A percentile compares a stretch with the other conserved stretches of the same genome.
These are phyloP conservation scores for Arion vulgaris DNA, from an alignment of 1,140 invertebrate species.

Conservation along the genomic window DNA sequence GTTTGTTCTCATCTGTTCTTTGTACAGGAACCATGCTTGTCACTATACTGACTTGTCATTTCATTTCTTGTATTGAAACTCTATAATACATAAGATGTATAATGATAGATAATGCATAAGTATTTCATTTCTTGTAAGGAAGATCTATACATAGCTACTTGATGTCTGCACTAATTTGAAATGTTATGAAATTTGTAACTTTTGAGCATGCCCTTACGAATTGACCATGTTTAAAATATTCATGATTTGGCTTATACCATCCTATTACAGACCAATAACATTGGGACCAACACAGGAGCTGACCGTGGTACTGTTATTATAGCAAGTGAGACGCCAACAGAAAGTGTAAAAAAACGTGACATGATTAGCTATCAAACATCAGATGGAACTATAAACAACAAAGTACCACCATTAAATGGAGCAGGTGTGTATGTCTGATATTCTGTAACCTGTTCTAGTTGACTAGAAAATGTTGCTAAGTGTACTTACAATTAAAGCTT, in stretches of 20 bases:
- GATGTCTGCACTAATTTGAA: no score
- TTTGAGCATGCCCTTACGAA: no score
- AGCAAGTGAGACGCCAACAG: slow-evolving; percentile 27
- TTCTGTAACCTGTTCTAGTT: not conserved
- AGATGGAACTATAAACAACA: slow-evolving; percentile 65
- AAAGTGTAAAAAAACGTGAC: slow-evolving; percentile 60
- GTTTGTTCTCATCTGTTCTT: no score
- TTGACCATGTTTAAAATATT: not conserved
- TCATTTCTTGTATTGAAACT: no score
- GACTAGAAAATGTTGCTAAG: not conserved
- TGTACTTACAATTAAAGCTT: no score
- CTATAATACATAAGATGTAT: no score
- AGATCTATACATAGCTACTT: no score
- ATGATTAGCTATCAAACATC: slow-evolving; percentile 69
- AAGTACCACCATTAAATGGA: slow-evolving; percentile 62
- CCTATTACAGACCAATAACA: slow-evolving; percentile 56
- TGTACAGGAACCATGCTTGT: no score
- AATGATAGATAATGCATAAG: no score
- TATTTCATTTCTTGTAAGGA: no score
- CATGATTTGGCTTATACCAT: not conserved
- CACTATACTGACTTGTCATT: no score
- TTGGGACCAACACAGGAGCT: slow-evolving; percentile 60
- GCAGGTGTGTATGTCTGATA: slow-evolving; percentile 33
- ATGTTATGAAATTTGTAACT: no score
- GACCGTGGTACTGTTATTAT: slow-evolving; percentile 47